Evolutionary conservation across 2,888 invertebrate genomes (phyloP).

Genomic region (Harpagoxenus sublaevis): DNA sequence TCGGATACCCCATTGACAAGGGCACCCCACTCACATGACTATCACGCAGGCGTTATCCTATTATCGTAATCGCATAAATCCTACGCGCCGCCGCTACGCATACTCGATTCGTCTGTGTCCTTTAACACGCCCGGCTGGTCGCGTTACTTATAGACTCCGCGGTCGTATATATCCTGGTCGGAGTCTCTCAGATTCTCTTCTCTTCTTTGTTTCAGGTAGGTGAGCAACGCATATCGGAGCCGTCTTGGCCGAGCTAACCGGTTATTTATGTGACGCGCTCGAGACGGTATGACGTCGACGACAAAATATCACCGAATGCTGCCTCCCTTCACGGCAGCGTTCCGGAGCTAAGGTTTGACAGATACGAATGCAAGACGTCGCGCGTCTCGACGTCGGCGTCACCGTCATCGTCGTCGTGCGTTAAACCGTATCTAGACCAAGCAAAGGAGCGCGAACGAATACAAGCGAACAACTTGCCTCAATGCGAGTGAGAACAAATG

Average conservation of each 20-base stretch:
- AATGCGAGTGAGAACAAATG: not conserved
- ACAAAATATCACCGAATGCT: constrained; percentile 66
- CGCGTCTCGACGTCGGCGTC: constrained; percentile 61
- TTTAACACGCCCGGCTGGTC: constrained; percentile 42
- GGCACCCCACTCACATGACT: not conserved
- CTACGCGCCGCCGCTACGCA: constrained; percentile 22
- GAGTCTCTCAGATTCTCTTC: constrained; percentile 38
- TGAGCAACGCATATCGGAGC: constrained; percentile 57
- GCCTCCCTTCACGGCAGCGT: constrained; percentile 26
- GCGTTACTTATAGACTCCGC: constrained; percentile 50
- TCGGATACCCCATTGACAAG: not conserved
- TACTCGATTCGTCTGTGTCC: constrained; percentile 41
- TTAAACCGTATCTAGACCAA: constrained; percentile 53
- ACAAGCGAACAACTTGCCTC: not conserved
- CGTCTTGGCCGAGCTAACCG: constrained; percentile 48
- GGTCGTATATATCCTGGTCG: constrained; percentile 26
- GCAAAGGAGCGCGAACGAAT: not conserved
- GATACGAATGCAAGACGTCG: constrained; percentile 65
- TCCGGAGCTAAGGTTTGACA: constrained; percentile 59
- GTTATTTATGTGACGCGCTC: constrained; percentile 60
- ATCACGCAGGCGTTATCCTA: not conserved
- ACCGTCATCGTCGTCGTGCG: constrained; percentile 67
- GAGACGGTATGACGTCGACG: constrained; percentile 62
- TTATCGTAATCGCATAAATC: constrained; percentile 54
- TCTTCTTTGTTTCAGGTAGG: constrained; percentile 70